These are phyloP conservation scores for Odobenus rosmarus DNA, from an alignment of 2,113 vertebrate species.

Conservation along the genomic window DNA sequence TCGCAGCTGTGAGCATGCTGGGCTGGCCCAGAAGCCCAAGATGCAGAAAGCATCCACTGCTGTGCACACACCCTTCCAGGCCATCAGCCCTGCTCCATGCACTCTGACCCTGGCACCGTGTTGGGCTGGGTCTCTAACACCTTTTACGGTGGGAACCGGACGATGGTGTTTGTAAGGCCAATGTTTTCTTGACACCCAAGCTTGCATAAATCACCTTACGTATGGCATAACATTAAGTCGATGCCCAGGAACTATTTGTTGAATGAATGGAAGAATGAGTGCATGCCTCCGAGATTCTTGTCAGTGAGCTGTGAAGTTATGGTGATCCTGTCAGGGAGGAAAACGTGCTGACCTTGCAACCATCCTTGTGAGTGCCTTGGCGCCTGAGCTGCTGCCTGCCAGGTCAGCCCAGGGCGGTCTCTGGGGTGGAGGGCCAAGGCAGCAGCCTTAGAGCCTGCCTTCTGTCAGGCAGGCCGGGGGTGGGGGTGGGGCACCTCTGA, in stretches of 20 bases:
- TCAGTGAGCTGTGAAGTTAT: not conserved
- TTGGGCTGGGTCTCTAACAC: not conserved
- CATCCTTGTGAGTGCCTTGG: not conserved
- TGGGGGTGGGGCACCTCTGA: not conserved
- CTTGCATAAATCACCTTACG: not conserved
- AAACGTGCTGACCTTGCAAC: not conserved
- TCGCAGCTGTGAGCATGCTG: not conserved
- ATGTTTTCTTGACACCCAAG: not conserved
- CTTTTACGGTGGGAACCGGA: not conserved
- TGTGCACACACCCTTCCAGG: fast-evolving
- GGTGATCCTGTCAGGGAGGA: not conserved
- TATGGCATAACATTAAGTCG: not conserved
- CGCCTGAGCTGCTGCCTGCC: not conserved
- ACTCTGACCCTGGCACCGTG: not conserved
- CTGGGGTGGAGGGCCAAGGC: fast-evolving
- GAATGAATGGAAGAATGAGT: not conserved
- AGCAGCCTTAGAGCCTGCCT: not conserved
- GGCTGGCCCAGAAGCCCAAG: not conserved
- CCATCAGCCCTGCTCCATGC: not conserved
- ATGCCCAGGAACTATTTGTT: not conserved
- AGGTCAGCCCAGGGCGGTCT: not conserved
- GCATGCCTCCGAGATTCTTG: not conserved
- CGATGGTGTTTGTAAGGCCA: not conserved
- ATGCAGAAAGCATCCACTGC: not conserved
- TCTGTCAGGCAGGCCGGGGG: not conserved